Base-by-base conservation (phyloP, 2,113 vertebrate genomes). In the Festucalex cinctus region DNA sequence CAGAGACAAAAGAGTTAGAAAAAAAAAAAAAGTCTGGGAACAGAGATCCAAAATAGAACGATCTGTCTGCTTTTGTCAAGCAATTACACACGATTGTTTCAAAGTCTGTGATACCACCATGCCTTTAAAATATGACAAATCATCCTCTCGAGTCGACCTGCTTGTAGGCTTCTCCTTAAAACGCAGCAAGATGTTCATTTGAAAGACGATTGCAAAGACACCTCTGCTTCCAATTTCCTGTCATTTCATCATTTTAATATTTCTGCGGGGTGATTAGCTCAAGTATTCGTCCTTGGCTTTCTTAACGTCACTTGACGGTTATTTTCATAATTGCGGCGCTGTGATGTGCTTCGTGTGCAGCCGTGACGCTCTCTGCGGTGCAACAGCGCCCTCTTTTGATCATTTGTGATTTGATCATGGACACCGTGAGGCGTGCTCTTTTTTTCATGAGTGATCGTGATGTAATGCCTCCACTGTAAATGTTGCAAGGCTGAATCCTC, bases 211-310 rank as follows among this genome's bases (percentile, higher is more conserved):
- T 67, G 62, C 66, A 60, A 44, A 48, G 68, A 72, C 41, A 80
- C 74, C 59, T 74, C 76, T 80, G 81, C 76, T 79, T 83, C 76
- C 74, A 84, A 76, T 91, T 91, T 90, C 86, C 75, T 64, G 69
- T 84, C 73, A 83, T 92, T 91, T 89, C 88, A 85, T 90, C 89
- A 90, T 75, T 77, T 85, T 63, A 71, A 88, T 91, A 87, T 88
- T 86, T 89, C 91, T 86, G 76, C 86, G 77, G 76, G 69, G 85
- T 88, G 88, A 90, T 90, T 89, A 89, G 75, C 84, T 83, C 82
- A 89, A 90, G 87, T 84, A 84, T 89, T 87, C 88, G 88, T 89
- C 86, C 87, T 91, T 91, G 83, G 88, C 85, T 85, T 84, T 78
- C 77, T 77, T 89, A 87, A 91, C 86, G 84, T 78, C 24, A 26